Evolutionary conservation across 1,140 invertebrate genomes (phyloP).

Genomic region (Micrasema minimum): DNA sequence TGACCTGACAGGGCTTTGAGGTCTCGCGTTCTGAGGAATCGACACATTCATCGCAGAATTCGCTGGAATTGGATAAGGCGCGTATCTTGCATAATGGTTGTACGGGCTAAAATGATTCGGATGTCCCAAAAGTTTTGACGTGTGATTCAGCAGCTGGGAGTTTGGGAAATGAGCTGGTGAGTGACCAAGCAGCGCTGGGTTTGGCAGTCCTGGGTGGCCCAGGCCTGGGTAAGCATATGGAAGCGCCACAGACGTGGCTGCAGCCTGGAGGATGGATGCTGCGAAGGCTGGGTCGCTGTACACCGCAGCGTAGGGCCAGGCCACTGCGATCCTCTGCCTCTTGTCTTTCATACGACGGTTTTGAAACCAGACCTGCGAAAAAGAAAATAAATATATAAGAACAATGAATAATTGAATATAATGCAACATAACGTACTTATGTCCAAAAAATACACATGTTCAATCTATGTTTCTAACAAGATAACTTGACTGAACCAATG

Average conservation of each 20-base stretch:
- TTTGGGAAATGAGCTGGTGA: slow-evolving; percentile 60
- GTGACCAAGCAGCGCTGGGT: slow-evolving; percentile 63
- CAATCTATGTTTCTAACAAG: background rate
- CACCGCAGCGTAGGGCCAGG: slow-evolving; percentile 94
- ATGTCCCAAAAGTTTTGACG: slow-evolving; percentile 61
- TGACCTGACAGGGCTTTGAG: slow-evolving; percentile 16
- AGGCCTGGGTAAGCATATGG: slow-evolving; percentile 69
- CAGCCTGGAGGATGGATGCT: slow-evolving; percentile 90
- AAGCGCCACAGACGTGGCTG: slow-evolving; percentile 74
- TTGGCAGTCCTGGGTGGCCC: slow-evolving; percentile 64
- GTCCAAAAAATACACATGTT: background rate
- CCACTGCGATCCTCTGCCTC: slow-evolving; percentile 89
- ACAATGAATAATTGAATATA: no score
- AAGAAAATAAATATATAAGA: background rate
- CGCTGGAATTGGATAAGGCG: slow-evolving; percentile 56
- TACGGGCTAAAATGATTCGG: slow-evolving; percentile 55
- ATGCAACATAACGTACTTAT: background rate
- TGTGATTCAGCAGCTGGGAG: slow-evolving; percentile 61
- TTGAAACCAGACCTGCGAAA: slow-evolving; percentile 96
- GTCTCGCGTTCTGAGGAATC: slow-evolving; percentile 49
- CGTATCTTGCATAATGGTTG: slow-evolving; percentile 59
- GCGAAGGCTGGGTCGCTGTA: slow-evolving; percentile 93
- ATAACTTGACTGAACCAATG: background rate
- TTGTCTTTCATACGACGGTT: slow-evolving; percentile 99
- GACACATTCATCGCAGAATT: slow-evolving; percentile 46